Conservation (phyloP, 64 coral and sea anemone species). For the Actinia tenebrosa region DNA sequence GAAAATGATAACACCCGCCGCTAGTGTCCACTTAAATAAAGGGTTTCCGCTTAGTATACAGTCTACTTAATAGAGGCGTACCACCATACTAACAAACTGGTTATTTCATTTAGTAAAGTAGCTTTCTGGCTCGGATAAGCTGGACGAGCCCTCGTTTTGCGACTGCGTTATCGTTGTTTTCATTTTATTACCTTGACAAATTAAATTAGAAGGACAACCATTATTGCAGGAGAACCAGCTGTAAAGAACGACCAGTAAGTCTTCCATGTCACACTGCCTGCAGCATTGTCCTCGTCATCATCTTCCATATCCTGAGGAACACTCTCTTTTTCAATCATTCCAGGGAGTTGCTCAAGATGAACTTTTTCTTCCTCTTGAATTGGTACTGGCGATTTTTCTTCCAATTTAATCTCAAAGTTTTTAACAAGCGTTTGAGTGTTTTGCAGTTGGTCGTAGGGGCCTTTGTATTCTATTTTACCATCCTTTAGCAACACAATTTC, state of each 20-base stretch:
- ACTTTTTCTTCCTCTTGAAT: neutral
- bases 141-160: too few species aligned
- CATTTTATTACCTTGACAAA: slow-evolving; percentile 42
- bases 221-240: slow-evolving; percentile 25
- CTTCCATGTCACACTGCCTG: slow-evolving; percentile 32
- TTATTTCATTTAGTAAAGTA: too few species aligned
- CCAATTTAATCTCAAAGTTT: neutral
- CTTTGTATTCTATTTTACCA: slow-evolving; percentile 11
- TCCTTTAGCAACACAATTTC: slow-evolving; percentile 32
- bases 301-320: neutral
- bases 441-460: neutral
- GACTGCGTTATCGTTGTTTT: neutral
- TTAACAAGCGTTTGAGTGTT: neutral
- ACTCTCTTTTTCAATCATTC: neutral
- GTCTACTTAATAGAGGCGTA: too few species aligned
- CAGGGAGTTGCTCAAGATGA: neutral
- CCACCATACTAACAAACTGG: too few species aligned
- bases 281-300: slow-evolving; percentile 13
- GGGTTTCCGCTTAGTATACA: too few species aligned
- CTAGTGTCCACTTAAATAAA: too few species aligned
- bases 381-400: neutral
- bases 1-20: too few species aligned
- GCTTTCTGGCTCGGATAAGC: too few species aligned
- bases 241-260: slow-evolving; percentile 54
- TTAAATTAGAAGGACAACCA: slow-evolving; percentile 1